Evolutionary conservation across 92 coral and sea anemone species (phyloP).

Genomic region (Metridium senile): DNA sequence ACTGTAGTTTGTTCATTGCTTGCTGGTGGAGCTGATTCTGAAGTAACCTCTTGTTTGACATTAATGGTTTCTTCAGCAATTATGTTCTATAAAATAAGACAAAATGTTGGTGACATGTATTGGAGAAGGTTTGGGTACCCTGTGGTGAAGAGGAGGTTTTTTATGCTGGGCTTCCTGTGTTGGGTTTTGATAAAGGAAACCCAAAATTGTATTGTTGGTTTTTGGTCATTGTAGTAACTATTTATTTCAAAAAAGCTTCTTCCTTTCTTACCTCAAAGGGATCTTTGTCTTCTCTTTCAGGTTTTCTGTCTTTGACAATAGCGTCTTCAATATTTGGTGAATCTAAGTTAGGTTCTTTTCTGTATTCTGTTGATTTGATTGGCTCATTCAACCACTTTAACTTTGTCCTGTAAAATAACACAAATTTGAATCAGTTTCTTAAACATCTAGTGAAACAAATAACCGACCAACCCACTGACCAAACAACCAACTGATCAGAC

Average conservation of each 20-base stretch:
- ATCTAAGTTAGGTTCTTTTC: conserved; percentile 42
- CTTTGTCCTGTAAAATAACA: too few species aligned
- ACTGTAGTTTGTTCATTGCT: conserved; percentile 20
- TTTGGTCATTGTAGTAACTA: neutral
- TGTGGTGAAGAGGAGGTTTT: neutral
- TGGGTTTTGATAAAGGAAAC: neutral
- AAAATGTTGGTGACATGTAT: neutral
- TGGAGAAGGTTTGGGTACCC: neutral
- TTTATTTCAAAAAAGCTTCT: neutral
- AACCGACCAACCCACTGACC: too few species aligned
- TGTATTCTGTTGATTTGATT: conserved; percentile 77
- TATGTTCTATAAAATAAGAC: neutral
- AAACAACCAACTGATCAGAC: too few species aligned
- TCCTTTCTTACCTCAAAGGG: neutral
- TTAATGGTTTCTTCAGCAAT: conserved; percentile 23
- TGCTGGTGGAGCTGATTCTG: conserved; percentile 27
- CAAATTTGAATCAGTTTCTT: too few species aligned
- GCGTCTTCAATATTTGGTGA: conserved; percentile 28
- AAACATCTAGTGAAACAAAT: too few species aligned
- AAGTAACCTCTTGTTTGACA: conserved; percentile 2
- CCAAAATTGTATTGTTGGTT: neutral
- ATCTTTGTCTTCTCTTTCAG: conserved; percentile 23
- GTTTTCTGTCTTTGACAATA: conserved; percentile 22
- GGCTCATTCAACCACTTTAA: conserved; percentile 81
- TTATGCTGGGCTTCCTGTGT: neutral